phyloP scores from a whole-genome alignment of 2,797 vertebrate species.

The Gephyroberyx darwinii region DNA sequence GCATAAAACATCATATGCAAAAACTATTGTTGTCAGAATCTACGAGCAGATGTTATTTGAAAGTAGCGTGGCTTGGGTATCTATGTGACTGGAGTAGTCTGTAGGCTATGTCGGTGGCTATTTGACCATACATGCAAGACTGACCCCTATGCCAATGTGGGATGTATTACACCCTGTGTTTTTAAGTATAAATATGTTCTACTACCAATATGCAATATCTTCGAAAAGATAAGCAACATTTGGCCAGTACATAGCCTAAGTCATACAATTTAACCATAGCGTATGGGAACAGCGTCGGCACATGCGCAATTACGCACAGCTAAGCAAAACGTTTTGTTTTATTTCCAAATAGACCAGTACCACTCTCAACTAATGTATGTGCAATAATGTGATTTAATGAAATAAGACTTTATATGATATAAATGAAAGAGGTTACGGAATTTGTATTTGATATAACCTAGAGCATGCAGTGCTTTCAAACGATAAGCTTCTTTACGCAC shows the following conservation, averaged over 20 bases:
- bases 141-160: slow-evolving; percentile 52
- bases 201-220: not conserved
- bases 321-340: not conserved
- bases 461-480: not conserved
- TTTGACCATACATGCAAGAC: slow-evolving; percentile 48
- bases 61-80: slow-evolving; percentile 85
- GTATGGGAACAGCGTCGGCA: too few species aligned
- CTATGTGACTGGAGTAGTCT: slow-evolving; percentile 67
- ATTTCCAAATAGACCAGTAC: not conserved
- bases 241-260: not conserved
- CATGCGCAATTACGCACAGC: slow-evolving; percentile 62
- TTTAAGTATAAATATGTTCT: not conserved
- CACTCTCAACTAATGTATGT: not conserved
- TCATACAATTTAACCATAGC: not conserved
- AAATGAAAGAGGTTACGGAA: not conserved
- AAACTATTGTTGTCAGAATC: slow-evolving; percentile 78
- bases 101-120: slow-evolving; percentile 16
- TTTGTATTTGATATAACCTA: not conserved
- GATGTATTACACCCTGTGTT: slow-evolving; percentile 49
- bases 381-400: not conserved
- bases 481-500: slow-evolving; percentile 61
- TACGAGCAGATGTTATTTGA: slow-evolving; percentile 79
- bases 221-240: not conserved
- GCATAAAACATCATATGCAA: slow-evolving; percentile 66
- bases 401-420: not conserved